Evolutionary conservation across 2,113 vertebrate genomes (phyloP).

Genomic region (Saccopteryx leptura): DNA sequence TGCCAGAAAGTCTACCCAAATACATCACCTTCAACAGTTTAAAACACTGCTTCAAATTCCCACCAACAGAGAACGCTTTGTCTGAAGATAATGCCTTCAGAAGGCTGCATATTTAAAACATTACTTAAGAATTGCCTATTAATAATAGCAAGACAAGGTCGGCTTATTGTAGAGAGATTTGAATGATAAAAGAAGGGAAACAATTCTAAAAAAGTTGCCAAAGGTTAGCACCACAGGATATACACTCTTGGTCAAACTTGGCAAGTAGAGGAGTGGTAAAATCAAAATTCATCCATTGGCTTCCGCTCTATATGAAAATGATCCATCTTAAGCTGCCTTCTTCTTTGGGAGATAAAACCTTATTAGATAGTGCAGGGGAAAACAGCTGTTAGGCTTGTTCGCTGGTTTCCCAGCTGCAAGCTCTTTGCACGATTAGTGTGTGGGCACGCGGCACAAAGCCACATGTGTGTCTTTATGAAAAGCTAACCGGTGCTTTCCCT

Average conservation of each 20-base stretch:
- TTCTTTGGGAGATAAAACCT: constrained; percentile 27
- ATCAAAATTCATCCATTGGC: not conserved
- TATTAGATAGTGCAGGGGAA: not conserved
- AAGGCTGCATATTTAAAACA: not conserved
- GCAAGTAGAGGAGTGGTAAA: not conserved
- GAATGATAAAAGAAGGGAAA: constrained; percentile 26
- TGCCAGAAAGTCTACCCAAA: constrained; percentile 72
- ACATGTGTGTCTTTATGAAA: no score
- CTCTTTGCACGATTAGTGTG: no score
- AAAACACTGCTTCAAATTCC: not conserved
- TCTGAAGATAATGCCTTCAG: not conserved
- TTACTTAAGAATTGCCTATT: not conserved
- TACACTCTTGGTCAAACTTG: not conserved
- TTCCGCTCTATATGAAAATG: constrained; percentile 24
- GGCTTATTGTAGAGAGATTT: not conserved
- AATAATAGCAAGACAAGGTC: not conserved
- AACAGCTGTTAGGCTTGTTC: no score
- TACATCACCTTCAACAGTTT: constrained; percentile 19
- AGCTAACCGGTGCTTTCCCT: no score
- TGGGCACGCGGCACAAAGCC: no score
- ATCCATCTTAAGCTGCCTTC: not conserved
- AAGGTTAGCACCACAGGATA: not conserved
- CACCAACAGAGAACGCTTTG: constrained; percentile 16
- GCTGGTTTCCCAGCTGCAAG: no score
- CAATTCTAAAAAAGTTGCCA: not conserved